Conservation (phyloP, 2,797 vertebrate genomes). For the Gymnocypris eckloni region DNA sequence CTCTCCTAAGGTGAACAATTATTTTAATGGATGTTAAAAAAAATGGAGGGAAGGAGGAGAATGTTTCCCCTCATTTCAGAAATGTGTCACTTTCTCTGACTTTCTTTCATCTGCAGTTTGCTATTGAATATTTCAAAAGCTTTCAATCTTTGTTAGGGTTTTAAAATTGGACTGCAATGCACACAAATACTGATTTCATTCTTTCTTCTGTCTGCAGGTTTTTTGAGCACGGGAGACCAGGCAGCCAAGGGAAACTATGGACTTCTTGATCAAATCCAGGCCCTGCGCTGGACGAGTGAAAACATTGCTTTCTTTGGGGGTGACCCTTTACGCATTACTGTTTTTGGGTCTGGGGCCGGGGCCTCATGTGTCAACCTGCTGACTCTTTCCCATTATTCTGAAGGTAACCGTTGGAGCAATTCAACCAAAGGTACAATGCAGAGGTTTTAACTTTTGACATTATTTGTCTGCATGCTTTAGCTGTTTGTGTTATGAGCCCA, state of each 20-base stretch:
- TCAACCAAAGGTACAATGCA: conserved; percentile 99
- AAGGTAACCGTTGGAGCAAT: conserved; percentile 99
- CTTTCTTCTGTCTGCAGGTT: conserved; percentile 78
- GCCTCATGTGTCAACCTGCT: conserved; percentile 98
- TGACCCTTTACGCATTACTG: conserved; percentile 97
- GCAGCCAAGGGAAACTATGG: conserved; percentile 99
- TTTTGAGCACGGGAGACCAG: conserved; percentile 98
- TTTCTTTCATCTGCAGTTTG: background rate
- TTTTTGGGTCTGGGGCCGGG: conserved; percentile 98
- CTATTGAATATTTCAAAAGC: conserved; percentile 1
- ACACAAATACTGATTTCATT: conserved; percentile 29
- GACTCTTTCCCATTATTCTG: conserved; percentile 99
- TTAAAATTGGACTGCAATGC: background rate
- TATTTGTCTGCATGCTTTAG: conserved; percentile 89
- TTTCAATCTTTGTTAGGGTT: background rate
- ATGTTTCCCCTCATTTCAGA: background rate
- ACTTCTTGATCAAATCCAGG: conserved; percentile 95
- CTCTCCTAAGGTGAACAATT: conserved; percentile 40
- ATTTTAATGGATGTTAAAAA: conserved; percentile 53
- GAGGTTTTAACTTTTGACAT: conserved; percentile 87
- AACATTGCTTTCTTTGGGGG: conserved; percentile 98
- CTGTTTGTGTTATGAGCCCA: conserved; percentile 71
- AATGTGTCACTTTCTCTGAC: background rate
- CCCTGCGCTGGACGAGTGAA: conserved; percentile 98
- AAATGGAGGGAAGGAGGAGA: background rate